Base-by-base conservation (phyloP, 2,113 vertebrate genomes). In the Zosterops pallidus region DNA sequence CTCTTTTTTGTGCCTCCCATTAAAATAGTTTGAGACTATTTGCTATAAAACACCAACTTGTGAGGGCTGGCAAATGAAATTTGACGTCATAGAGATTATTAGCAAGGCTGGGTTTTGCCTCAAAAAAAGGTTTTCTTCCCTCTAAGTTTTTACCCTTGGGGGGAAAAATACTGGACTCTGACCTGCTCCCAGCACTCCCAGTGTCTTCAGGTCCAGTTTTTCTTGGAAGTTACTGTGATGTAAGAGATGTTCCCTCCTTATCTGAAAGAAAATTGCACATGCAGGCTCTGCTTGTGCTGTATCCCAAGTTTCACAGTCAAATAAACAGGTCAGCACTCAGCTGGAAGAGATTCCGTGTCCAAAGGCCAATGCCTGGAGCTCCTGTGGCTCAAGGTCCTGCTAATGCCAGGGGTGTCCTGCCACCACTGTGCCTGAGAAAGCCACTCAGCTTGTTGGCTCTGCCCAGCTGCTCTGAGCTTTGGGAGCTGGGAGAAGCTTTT, bases 141-240 rank as follows among this genome's bases (percentile, higher is more conserved):
- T 80, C n/a, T 53, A 4, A 56, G 53, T 62, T 67, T 31, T 79
- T 52, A 35, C 28, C 24, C 10, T 19, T 5, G 53, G 33, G 39
- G 67, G 67, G 44, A 14, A 31, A 79, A 35, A 33, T 19, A 18
- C 4, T 26, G 14, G 8, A 9, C 24, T 60, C 22, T 44, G 60
- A 49, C n/a, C 59, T 69, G 56, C 50, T 86, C 69, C 76, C 81
- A 81, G 68, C 59, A 33, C 23, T n/a, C 33, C 33, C 44, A 8
- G 14, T 33, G 33, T 16, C 37, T 76, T 55, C 35, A 65, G 31
- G 23, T 33, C 17, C 35, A 12, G 0, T 23, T 86, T 63, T 75
- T 57, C 57, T 41, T 31, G 28, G 20, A 80, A 52, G 52, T 44
- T 67, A 63, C 26, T 0, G 0, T 29, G 37, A 24, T 1, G 1